Evolutionary conservation across 2,888 invertebrate species (phyloP), one percentile per base, ranked within the genome.

Genomic region (Drosophila neoperkinsi): DNA sequence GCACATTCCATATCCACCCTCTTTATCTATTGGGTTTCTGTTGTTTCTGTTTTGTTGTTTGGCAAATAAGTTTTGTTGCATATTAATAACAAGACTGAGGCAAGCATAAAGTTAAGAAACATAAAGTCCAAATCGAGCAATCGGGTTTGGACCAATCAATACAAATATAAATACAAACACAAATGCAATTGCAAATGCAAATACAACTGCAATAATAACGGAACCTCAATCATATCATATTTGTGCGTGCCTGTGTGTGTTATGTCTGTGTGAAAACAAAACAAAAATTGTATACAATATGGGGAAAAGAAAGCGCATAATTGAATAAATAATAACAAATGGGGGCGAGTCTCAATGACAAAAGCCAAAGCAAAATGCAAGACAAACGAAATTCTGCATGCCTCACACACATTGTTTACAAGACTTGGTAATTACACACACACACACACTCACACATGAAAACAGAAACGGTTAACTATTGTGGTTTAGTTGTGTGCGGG

Each of bases 241-340:
- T 25, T 69, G 41, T 50, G 49, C 38, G 51, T 56, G 31, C 41
- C 28, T 61, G 60, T 41, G 71, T 70, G 64, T 57, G 60, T 13
- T 13, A 41, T 63, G 64, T 59, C 43, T 62, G 73, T 79, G 83
- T 65, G 81, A 86, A 85, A 85, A 77, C 87, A 85, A 85, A 85
- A 88, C 85, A 84, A 84, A 79, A 74, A 57, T 58, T 74, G 74
- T 79, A 80, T 76, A 71, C 71, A 81, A 81, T 72, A 77, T 81
- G 75, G 71, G 65, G 72, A 85, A 85, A 85, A 85, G 84, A 85
- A 85, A 85, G 84, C 88, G 84, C 88, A 88, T 85, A 88, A 88
- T 85, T 85, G 81, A 86, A 86, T 86, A 86, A 83, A 84, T 88
- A 86, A 86, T 75, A 86, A 83, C 71, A 88, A 84, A 81, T 86